These are phyloP conservation scores for Mobula hypostoma DNA, from an alignment of 2,113 vertebrate genomes.

Conservation along the genomic window DNA sequence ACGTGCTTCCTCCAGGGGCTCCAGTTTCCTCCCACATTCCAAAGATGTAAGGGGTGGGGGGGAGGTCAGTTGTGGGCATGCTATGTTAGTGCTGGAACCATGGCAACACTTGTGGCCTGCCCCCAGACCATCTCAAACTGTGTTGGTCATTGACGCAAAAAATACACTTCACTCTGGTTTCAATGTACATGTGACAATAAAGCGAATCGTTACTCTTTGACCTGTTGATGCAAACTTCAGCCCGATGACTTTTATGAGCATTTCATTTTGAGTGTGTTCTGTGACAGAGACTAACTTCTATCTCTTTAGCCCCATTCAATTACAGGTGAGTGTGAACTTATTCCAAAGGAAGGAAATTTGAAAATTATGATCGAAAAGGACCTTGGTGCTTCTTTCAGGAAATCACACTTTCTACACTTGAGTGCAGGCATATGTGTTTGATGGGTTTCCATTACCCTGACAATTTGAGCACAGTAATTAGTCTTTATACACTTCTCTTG, in stretches of 20 bases:
- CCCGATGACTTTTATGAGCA: background rate
- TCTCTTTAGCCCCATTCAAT: background rate
- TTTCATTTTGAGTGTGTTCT: background rate
- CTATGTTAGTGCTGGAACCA: too few species aligned
- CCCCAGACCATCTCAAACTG: too few species aligned
- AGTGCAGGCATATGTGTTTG: background rate
- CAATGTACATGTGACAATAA: too few species aligned
- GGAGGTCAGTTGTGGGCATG: too few species aligned
- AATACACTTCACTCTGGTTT: too few species aligned
- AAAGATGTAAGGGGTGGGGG: too few species aligned
- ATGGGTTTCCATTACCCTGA: background rate
- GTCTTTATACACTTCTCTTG: background rate
- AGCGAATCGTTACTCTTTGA: too few species aligned
- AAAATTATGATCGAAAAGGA: background rate
- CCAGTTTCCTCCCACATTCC: too few species aligned
- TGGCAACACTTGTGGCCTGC: too few species aligned
- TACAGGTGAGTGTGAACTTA: background rate
- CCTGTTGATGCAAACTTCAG: too few species aligned
- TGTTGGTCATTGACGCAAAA: too few species aligned
- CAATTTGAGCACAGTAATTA: background rate
- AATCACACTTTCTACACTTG: background rate
- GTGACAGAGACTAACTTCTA: background rate
- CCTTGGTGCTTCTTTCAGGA: background rate
- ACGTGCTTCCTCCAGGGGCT: too few species aligned
- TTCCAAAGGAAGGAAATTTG: background rate